Evolutionary conservation across 37 sponge, comb jelly and placozoan genomes (phyloP).

Genomic region (Bolinopsis microptera): DNA sequence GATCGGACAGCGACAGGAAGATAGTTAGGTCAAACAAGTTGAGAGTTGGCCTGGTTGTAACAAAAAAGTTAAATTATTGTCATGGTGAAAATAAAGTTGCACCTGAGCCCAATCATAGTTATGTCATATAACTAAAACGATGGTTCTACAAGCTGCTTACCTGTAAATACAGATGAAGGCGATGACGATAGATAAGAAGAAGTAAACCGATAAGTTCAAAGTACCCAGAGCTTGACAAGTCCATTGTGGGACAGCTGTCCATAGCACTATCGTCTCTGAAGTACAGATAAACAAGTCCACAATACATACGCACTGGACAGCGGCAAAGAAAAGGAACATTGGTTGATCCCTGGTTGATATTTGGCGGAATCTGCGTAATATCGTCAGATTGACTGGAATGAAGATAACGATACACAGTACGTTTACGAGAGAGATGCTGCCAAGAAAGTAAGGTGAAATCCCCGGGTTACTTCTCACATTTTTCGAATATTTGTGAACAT

Average conservation of each 20-base stretch:
- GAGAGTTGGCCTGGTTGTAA: too few relatives aligned
- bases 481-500: too few relatives aligned
- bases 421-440: not conserved
- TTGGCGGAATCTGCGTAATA: not conserved
- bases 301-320: constrained; percentile 1
- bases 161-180: constrained; percentile 45
- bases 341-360: constrained; percentile 31
- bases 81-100: too few relatives aligned
- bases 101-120: too few relatives aligned
- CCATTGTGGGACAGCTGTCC: not conserved
- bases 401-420: not conserved
- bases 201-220: not conserved
- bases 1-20: too few relatives aligned
- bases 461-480: too few relatives aligned
- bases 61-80: too few relatives aligned
- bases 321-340: constrained; percentile 45
- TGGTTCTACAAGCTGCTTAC: not conserved
- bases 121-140: too few relatives aligned
- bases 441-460: not conserved
- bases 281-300: constrained; percentile 10
- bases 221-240: not conserved
- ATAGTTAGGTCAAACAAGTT: too few relatives aligned
- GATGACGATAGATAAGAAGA: constrained; percentile 1
- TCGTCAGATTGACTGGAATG: constrained; percentile 3
- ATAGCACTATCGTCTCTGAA: not conserved